These are phyloP conservation scores for Cheumatopsyche charites DNA, from an alignment of 1,140 invertebrate genomes.

Conservation along the genomic window DNA sequence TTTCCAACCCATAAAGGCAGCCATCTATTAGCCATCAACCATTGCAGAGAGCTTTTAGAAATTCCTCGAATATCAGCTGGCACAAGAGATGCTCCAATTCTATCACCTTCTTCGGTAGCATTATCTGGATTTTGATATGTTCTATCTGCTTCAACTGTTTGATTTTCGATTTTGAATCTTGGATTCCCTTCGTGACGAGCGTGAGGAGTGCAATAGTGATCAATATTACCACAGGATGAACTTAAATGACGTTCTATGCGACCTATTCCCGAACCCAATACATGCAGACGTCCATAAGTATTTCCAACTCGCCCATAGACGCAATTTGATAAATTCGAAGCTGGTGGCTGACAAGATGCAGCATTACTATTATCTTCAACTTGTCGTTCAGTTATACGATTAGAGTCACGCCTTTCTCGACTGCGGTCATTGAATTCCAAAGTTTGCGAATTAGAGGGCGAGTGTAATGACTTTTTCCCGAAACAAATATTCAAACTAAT, in stretches of 20 bases:
- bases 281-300: slow-evolving; percentile 62
- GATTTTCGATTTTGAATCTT: slow-evolving; percentile 45
- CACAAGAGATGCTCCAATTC: slow-evolving; percentile 39
- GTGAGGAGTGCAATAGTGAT: slow-evolving; percentile 56
- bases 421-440: slow-evolving; percentile 48
- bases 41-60: slow-evolving; percentile 64
- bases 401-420: slow-evolving; percentile 35
- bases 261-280: slow-evolving; percentile 63
- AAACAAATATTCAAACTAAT: slow-evolving; percentile 47
- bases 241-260: slow-evolving; percentile 64
- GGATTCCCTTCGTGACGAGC: slow-evolving; percentile 40
- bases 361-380: slow-evolving; percentile 18
- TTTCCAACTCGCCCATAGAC: slow-evolving; percentile 56
- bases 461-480: slow-evolving; percentile 43
- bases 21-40: slow-evolving; percentile 65
- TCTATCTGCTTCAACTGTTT: slow-evolving; percentile 46
- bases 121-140: slow-evolving; percentile 42
- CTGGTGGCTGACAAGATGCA: background rate
- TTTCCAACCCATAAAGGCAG: slow-evolving; percentile 65
- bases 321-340: slow-evolving; percentile 50
- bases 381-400: slow-evolving; percentile 20
- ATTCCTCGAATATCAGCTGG: slow-evolving; percentile 56
- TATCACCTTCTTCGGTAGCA: slow-evolving; percentile 29
- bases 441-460: slow-evolving; percentile 47
- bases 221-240: slow-evolving; percentile 64